A percentile compares a stretch with the other conserved stretches of the same genome.
Evolutionary conservation across 1,140 invertebrate species (phyloP).

Genomic region (Nebria ingens): DNA sequence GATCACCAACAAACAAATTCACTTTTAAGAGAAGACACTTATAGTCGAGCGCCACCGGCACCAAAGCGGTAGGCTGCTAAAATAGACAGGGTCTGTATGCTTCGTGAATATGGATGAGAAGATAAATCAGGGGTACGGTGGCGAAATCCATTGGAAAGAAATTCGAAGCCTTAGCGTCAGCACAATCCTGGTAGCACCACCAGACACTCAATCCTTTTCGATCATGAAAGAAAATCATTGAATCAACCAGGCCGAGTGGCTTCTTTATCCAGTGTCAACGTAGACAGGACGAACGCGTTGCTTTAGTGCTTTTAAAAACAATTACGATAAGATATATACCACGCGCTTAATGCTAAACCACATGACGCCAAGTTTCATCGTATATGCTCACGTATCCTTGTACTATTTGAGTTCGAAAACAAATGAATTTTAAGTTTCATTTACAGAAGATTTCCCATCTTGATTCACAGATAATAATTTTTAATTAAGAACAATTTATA

Average conservation of each 20-base stretch:
- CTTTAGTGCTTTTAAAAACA: no score
- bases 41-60: constrained; percentile 14
- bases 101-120: constrained; percentile 29
- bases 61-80: no score
- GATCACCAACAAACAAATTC: constrained; percentile 27
- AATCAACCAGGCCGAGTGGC: not conserved
- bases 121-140: constrained; percentile 25
- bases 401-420: no score
- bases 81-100: constrained; percentile 21
- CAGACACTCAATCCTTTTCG: not conserved
- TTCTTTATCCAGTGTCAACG: not conserved
- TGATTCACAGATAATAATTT: no score
- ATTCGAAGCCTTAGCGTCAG: not conserved
- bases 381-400: no score
- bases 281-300: no score
- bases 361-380: no score
- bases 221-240: constrained; percentile 4
- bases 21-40: constrained; percentile 22
- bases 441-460: no score
- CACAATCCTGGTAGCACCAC: not conserved
- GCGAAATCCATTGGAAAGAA: not conserved
- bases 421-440: no score
- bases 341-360: no score
- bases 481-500: no score
- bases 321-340: no score